These are phyloP conservation scores for Macroglossus sobrinus DNA, from an alignment of 2,113 vertebrate species.

Conservation along the genomic window DNA sequence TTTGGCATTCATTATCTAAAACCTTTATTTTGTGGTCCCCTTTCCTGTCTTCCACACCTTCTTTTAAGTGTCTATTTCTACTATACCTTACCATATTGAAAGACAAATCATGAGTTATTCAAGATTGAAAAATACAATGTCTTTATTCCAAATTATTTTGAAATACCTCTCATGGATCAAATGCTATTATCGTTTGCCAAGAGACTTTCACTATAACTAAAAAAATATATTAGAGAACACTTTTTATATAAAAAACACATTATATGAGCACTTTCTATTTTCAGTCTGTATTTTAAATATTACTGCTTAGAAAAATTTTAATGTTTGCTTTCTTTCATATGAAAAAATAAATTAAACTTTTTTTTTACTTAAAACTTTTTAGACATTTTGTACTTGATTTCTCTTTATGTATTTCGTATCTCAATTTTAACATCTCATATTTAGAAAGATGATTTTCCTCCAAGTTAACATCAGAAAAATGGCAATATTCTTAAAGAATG, in stretches of 20 bases:
- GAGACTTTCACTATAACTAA: constrained; percentile 63
- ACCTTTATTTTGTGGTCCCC: not conserved
- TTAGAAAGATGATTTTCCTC: constrained; percentile 6
- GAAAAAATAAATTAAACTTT: constrained; percentile 16
- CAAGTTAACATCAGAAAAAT: not conserved
- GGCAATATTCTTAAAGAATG: constrained; percentile 1
- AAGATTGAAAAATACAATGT: not conserved
- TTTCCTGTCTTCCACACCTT: not conserved
- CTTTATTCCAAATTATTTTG: constrained; percentile 64
- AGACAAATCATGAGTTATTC: not conserved
- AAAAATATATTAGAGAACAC: constrained; percentile 65
- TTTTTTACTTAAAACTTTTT: constrained; percentile 41
- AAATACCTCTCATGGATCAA: constrained; percentile 14
- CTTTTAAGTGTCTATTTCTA: not conserved
- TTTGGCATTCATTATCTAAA: not conserved
- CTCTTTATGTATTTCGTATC: constrained; percentile 19
- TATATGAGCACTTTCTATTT: constrained; percentile 71
- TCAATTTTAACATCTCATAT: constrained; percentile 37
- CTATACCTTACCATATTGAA: not conserved
- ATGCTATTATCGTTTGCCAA: constrained; percentile 46
- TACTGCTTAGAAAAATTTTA: not conserved
- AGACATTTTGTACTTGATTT: not conserved
- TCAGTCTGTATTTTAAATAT: constrained; percentile 59
- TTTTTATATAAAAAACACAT: constrained; percentile 53
- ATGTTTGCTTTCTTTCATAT: not conserved